These are phyloP conservation scores for Anodontia alba DNA, from an alignment of 2,888 invertebrate species.

Conservation along the genomic window DNA sequence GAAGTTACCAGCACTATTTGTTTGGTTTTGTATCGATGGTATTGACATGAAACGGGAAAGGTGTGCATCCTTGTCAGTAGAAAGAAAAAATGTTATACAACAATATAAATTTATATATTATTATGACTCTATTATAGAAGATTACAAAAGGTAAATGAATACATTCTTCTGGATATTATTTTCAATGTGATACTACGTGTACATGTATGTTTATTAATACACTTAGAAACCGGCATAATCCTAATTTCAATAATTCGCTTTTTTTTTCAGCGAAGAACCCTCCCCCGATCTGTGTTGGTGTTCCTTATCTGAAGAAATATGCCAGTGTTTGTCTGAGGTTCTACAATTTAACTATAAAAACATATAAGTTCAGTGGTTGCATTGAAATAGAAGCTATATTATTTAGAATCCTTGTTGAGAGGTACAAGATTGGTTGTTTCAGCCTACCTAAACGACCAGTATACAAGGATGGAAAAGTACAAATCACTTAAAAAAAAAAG, in stretches of 20 bases:
- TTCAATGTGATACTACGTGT: neutral
- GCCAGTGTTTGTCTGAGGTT: constrained; percentile 83
- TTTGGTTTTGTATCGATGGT: too few relatives aligned
- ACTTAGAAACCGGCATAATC: neutral
- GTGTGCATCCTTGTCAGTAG: too few relatives aligned
- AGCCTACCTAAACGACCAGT: too few relatives aligned
- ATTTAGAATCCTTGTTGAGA: neutral
- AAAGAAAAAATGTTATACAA: too few relatives aligned
- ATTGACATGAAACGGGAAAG: too few relatives aligned
- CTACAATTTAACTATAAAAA: constrained; percentile 75
- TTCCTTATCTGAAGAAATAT: constrained; percentile 82
- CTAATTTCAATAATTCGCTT: neutral
- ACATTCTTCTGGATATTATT: neutral
- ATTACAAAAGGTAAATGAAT: neutral
- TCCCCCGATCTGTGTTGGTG: constrained; percentile 84
- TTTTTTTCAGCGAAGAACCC: constrained; percentile 82
- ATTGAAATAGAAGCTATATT: neutral
- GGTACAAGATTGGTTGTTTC: neutral
- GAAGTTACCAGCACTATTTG: too few relatives aligned
- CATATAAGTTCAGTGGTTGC: neutral
- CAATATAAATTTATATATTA: neutral
- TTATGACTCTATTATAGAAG: neutral
- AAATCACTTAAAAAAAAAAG: too few relatives aligned
- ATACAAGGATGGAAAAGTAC: too few relatives aligned
- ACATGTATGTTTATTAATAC: neutral